A percentile compares a stretch with the other conserved stretches of the same genome.
Evolutionary conservation across 2,797 vertebrate genomes (phyloP).

Genomic region (Acrocephalus scirpaceus): DNA sequence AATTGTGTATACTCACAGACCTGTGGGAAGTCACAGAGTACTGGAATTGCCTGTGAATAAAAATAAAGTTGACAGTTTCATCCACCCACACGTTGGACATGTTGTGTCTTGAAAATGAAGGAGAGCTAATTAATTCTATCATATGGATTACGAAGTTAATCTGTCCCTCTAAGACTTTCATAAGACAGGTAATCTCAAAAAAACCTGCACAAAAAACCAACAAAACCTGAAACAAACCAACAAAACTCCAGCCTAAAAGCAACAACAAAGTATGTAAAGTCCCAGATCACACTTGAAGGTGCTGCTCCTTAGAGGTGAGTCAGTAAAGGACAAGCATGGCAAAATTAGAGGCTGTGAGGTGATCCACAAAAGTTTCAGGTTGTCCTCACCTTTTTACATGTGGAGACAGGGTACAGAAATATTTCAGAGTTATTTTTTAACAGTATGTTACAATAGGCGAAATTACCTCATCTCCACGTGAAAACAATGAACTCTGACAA

Average conservation of each 20-base stretch:
- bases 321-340: neutral
- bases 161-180: neutral
- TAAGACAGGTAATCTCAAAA: neutral
- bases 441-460: neutral
- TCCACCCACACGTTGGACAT: neutral
- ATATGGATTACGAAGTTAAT: neutral
- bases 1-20: neutral
- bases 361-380: neutral
- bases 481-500: neutral
- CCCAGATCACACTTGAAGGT: neutral
- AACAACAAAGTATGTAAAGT: neutral
- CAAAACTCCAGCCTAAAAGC: neutral
- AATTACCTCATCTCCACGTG: neutral
- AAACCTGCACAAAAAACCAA: rapidly evolving
- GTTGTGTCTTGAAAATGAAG: neutral
- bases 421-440: neutral
- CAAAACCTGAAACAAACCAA: neutral
- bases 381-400: neutral
- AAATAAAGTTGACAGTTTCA: constrained; percentile 22
- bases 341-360: neutral
- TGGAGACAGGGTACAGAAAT: neutral
- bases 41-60: constrained; percentile 30
- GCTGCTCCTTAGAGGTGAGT: neutral
- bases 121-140: neutral
- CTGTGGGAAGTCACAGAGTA: neutral